Conservation (phyloP, 2,888 invertebrate genomes). For the Parelbella ahira region DNA sequence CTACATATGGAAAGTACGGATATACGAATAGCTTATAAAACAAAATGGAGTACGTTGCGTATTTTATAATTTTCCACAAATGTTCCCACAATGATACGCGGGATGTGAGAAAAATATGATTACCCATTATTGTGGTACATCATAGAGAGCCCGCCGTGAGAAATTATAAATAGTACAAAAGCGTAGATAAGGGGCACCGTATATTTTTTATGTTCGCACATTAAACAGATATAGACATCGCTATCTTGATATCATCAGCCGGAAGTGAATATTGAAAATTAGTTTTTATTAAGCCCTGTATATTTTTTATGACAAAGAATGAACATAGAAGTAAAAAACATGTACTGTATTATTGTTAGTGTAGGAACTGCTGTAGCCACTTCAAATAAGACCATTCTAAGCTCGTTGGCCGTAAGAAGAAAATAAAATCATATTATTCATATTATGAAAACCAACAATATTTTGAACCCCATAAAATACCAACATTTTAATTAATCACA, state of each 20-base stretch:
- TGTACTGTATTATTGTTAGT: no score
- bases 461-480: no score
- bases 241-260: not conserved
- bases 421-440: no score
- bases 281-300: not conserved
- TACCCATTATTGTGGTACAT: constrained; percentile 35
- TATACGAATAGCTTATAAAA: not conserved
- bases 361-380: no score
- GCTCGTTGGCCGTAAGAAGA: no score
- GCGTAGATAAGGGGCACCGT: constrained; percentile 7
- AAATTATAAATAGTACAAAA: constrained; percentile 25
- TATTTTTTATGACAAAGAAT: no score
- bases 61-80: constrained; percentile 26
- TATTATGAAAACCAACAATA: no score
- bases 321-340: no score
- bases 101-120: constrained; percentile 37
- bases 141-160: constrained; percentile 34
- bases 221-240: not conserved
- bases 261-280: constrained; percentile 7
- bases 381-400: no score
- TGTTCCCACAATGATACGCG: constrained; percentile 35
- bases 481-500: no score
- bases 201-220: constrained; percentile 15
- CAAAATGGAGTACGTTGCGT: constrained; percentile 2
- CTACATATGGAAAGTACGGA: not conserved